A percentile compares a stretch with the other conserved stretches of the same genome.
Conservation (phyloP, 2,113 vertebrate species). For the Monopterus albus region DNA sequence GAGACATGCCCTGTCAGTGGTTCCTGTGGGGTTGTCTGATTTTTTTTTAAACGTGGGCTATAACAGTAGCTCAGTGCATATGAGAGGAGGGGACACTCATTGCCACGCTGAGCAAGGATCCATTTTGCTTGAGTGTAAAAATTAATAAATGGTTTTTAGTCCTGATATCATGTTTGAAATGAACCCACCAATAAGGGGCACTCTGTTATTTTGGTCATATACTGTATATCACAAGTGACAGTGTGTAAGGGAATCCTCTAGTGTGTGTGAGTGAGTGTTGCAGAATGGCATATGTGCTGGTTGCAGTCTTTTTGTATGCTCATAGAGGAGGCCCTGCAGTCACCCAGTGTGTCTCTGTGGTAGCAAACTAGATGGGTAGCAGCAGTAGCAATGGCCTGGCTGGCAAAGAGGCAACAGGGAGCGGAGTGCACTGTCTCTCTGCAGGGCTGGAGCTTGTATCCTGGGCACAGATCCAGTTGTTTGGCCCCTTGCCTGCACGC, state of each 20-base stretch:
- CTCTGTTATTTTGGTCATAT: not conserved
- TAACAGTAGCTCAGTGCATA: constrained; percentile 30
- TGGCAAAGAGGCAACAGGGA: constrained; percentile 42
- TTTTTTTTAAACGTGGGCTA: constrained; percentile 30
- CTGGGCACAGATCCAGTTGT: constrained; percentile 58
- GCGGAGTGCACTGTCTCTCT: constrained; percentile 29
- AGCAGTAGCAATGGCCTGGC: constrained; percentile 28
- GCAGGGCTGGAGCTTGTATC: constrained; percentile 42
- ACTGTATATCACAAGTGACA: too few relatives aligned
- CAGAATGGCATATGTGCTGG: constrained; percentile 36
- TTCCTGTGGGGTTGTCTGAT: constrained; percentile 3
- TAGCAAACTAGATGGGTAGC: constrained; percentile 30
- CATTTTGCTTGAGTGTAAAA: constrained; percentile 53
- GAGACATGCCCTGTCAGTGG: not conserved
- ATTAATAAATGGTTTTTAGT: not conserved
- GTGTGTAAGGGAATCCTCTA: not conserved
- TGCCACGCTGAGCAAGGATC: constrained; percentile 41
- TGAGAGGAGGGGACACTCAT: constrained; percentile 39
- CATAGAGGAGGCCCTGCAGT: constrained; percentile 36
- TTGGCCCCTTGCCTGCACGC: constrained; percentile 13
- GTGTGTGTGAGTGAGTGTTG: constrained; percentile 16
- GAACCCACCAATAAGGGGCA: not conserved
- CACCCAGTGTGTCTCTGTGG: constrained; percentile 19
- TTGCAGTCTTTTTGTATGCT: constrained; percentile 39
- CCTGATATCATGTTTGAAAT: not conserved